phyloP scores from a whole-genome alignment of 2,888 invertebrate species.

The Cantharis nigra region DNA sequence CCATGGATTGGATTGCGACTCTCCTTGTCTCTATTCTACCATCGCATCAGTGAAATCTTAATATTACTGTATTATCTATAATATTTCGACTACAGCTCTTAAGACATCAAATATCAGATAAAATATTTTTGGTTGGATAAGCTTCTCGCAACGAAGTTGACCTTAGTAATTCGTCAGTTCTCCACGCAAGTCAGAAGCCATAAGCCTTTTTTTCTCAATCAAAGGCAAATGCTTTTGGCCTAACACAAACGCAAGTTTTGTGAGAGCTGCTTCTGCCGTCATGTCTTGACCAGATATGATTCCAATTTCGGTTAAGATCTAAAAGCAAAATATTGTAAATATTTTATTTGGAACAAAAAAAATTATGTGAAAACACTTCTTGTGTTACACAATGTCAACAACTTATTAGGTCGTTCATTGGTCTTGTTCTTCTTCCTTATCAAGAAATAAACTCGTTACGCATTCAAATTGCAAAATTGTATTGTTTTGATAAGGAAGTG shows the following conservation, averaged over 20 bases:
- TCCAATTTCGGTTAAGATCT: slow-evolving; percentile 69
- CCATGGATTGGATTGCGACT: neutral
- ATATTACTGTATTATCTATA: too few species aligned
- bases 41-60: neutral
- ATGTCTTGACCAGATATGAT: slow-evolving; percentile 83
- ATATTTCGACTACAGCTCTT: neutral
- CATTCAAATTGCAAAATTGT: neutral
- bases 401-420: neutral
- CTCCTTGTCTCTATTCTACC: neutral
- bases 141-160: neutral
- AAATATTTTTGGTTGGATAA: neutral
- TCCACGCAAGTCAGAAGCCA: slow-evolving; percentile 78
- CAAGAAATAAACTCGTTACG: neutral
- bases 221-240: slow-evolving; percentile 73
- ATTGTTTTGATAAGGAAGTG: neutral
- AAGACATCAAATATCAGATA: neutral
- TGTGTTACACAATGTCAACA: neutral
- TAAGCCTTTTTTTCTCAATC: slow-evolving; percentile 74
- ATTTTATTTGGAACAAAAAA: neutral
- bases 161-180: slow-evolving; percentile 69
- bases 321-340: slow-evolving; percentile 27
- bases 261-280: slow-evolving; percentile 93
- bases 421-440: neutral
- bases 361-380: neutral
- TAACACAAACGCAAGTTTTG: slow-evolving; percentile 88